phyloP scores from a whole-genome alignment of 1,140 invertebrate species.

The Bombus pyrosoma region DNA sequence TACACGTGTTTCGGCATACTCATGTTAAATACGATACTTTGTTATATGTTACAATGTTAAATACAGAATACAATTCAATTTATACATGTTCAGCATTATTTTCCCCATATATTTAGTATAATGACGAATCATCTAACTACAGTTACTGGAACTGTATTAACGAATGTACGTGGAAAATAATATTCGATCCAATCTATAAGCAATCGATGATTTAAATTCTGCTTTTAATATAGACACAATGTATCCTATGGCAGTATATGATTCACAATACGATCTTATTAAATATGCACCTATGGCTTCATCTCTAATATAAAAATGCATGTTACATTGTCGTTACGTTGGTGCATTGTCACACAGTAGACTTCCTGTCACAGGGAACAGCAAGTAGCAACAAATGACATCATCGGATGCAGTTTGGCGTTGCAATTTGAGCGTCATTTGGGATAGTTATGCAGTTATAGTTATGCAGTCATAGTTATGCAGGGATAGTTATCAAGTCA shows the following conservation, averaged over 20 bases:
- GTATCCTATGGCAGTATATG: background rate
- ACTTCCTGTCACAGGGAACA: slow-evolving; percentile 22
- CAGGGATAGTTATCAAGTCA: background rate
- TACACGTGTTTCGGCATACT: no score
- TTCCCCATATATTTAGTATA: background rate
- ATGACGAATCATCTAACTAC: no score
- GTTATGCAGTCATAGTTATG: background rate
- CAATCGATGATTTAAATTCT: background rate
- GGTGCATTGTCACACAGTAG: background rate
- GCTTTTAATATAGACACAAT: background rate
- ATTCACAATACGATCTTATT: background rate
- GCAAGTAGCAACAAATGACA: slow-evolving; percentile 17
- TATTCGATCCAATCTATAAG: background rate
- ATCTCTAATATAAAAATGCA: slow-evolving; percentile 25
- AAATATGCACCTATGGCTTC: slow-evolving; percentile 41
- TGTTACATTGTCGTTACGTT: background rate
- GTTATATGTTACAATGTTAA: slow-evolving; percentile 16
- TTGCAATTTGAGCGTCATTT: background rate
- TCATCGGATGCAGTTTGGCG: slow-evolving; percentile 10
- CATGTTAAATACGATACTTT: background rate
- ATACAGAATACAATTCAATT: slow-evolving; percentile 23
- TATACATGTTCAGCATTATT: background rate
- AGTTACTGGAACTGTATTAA: background rate
- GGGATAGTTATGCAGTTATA: background rate
- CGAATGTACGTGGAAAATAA: background rate